Percentiles rank a stretch among this genome's conserved stretches.
These are phyloP conservation scores for Macaca fascicularis DNA, from an alignment of 2,113 vertebrate genomes.

Conservation along the genomic window T2T-MFA8v1.1 NC_088394.1:54681001-54681500, in stretches of 20 bases:
- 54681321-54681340: constrained; percentile 77
- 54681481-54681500: constrained; percentile 70
- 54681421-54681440: constrained; percentile 99
- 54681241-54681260: too few relatives aligned
- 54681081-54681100: constrained; percentile 99
- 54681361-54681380: constrained; percentile 99
- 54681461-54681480: constrained; percentile 93
- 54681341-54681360: constrained; percentile 98
- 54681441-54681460: constrained; percentile 99
- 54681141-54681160: constrained; percentile 47
- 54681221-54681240: background rate
- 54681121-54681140: constrained; percentile 37
- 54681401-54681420: constrained; percentile 99
- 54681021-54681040: constrained; percentile 97
- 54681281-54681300: constrained; percentile 58
- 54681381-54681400: constrained; percentile 99
- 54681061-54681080: constrained; percentile 99
- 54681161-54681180: constrained; percentile 39
- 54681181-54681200: constrained; percentile 21
- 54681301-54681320: constrained; percentile 61
- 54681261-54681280: background rate
- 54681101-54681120: background rate
- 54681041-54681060: constrained; percentile 98
- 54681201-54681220: constrained; percentile 62
- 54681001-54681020: constrained; percentile 99